Base-by-base conservation (phyloP, 2,797 vertebrate genomes). In the Lateolabrax maculatus region DNA sequence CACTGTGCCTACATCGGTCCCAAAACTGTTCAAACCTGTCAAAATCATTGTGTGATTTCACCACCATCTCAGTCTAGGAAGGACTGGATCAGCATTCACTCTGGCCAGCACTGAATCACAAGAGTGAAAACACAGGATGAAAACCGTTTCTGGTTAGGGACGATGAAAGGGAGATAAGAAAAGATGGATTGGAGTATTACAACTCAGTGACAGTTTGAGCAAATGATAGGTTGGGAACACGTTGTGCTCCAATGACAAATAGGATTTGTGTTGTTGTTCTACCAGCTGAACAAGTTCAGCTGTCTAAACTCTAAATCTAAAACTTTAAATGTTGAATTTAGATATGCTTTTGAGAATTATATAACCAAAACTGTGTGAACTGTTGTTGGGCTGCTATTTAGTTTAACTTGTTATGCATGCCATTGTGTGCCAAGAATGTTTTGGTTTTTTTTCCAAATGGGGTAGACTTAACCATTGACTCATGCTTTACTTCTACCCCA, bases 11-110 rank as follows among this genome's bases (percentile, higher is more conserved):
- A 57, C 29, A 65, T 74, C 8, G n/a, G 75, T 83, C 69, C 44
- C 25, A 52, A 81, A 89, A 83, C 63, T 49, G 68, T 84, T 90
- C 55, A 73, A 63, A 79, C 80, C 72, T 67, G 57, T 73, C 52
- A 71, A 70, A 72, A 79, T 79, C 74, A 71, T 23, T 29, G 34
- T 71, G 27, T 36, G 62, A 63, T 82, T 85, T 83, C 55, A 60
- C 72, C 66, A 67, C 29, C 27, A 6, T 75, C 67, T 67, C 37
- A 48, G 27, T 23, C 52, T 52, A 13, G 11, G 9, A 37, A 46
- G 29, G 62, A 41, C 46, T 55, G 12, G 70, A 67, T 60, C 52
- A 57, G 52, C 49, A 60, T 71, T 56, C 62, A 29, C 46, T 61
- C 36, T 21, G 49, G 71, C 72, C 75, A 37, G 34, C 0, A 2